Evolutionary conservation across 2,797 vertebrate species (phyloP).

Genomic region (Aldrovandia affinis): DNA sequence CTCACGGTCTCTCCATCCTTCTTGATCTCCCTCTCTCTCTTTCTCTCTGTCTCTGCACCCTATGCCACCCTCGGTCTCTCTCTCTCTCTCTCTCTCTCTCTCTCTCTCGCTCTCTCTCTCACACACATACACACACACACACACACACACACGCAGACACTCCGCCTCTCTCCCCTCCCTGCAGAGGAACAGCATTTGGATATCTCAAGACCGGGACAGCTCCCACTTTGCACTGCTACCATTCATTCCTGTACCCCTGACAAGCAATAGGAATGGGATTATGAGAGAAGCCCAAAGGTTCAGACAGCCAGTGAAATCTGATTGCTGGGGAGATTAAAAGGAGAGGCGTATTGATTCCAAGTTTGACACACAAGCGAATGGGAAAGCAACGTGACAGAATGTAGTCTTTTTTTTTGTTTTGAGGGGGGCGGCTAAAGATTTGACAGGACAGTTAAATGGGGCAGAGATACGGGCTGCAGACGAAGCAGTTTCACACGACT

Average conservation of each 20-base stretch:
- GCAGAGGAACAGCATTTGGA: neutral
- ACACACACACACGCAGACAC: constrained; percentile 28
- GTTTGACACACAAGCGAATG: constrained; percentile 43
- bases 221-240: neutral
- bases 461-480: constrained; percentile 8
- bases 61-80: neutral
- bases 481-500: neutral
- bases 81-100: neutral
- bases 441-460: constrained; percentile 46
- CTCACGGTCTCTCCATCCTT: neutral
- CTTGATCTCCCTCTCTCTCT: neutral
- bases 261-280: constrained; percentile 63
- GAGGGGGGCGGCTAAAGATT: constrained; percentile 47
- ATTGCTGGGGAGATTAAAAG: constrained; percentile 62
- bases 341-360: constrained; percentile 47
- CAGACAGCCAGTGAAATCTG: constrained; percentile 64
- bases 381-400: constrained; percentile 41
- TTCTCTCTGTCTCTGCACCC: neutral
- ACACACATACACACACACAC: constrained; percentile 17
- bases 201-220: neutral
- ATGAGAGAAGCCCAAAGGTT: constrained; percentile 50
- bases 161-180: constrained; percentile 34
- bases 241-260: constrained; percentile 42
- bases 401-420: constrained; percentile 44
- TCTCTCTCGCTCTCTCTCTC: neutral